A percentile compares a stretch with the other conserved stretches of the same genome.
Conservation (phyloP, 2,888 invertebrate species). For the Nephrocerus scutellatus region DNA sequence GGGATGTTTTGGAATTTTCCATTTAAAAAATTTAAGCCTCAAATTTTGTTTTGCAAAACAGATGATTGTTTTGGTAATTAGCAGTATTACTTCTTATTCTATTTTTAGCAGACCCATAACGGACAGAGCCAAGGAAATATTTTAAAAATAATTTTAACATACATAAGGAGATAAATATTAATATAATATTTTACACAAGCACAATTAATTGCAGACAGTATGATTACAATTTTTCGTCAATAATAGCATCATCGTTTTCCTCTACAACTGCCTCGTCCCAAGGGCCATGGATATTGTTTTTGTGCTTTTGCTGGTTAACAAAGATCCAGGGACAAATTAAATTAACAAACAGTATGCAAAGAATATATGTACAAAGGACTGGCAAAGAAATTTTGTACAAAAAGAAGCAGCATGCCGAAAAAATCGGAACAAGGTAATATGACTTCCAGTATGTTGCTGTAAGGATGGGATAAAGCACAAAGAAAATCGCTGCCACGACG, state of each 20-base stretch:
- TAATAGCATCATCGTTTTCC: slow-evolving; percentile 45
- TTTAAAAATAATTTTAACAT: no score
- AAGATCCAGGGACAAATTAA: slow-evolving; percentile 69
- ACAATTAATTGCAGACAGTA: no score
- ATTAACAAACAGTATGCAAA: slow-evolving; percentile 58
- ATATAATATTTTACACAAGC: no score
- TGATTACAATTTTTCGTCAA: slow-evolving; percentile 38
- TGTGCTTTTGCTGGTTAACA: slow-evolving; percentile 68
- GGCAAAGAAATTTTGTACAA: slow-evolving; percentile 55
- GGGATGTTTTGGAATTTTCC: no score
- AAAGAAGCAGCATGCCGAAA: slow-evolving; percentile 50
- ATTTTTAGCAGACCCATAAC: no score
- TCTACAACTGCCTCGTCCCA: slow-evolving; percentile 92
- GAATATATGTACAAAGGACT: slow-evolving; percentile 56
- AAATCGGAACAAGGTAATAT: slow-evolving; percentile 51
- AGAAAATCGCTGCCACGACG: slow-evolving; percentile 80
- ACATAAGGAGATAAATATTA: no score
- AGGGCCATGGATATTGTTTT: slow-evolving; percentile 91
- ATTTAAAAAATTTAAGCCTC: no score
- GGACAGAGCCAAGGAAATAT: no score
- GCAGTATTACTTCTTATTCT: no score
- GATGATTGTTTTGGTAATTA: no score
- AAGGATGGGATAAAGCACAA: slow-evolving; percentile 81
- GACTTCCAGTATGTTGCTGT: slow-evolving; percentile 58
- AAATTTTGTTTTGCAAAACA: no score